Base-by-base conservation (phyloP, 2,888 invertebrate genomes). In the Euclidia mi region DNA sequence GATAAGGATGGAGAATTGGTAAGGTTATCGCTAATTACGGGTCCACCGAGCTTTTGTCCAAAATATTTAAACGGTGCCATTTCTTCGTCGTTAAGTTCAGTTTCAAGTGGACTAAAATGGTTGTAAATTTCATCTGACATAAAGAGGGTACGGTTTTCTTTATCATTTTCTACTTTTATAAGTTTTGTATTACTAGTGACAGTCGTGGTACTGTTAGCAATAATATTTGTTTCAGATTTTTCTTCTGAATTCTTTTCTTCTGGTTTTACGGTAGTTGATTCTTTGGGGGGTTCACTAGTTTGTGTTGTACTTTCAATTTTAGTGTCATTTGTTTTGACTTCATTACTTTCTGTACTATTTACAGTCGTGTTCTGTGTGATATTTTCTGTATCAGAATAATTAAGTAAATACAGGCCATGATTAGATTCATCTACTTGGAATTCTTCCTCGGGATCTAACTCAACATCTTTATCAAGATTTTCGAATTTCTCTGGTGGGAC, bases 21-120 rank as follows among this genome's bases (percentile, higher is more conserved):
- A 9, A 94, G 80, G 64, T 94, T 94, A 57, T 94, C 95, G 56
- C 73, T 90, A 12, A 94, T 88, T 11, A 77, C 71, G 56, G 77
- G 87, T 0, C 92, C 89, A 7, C 88, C 92, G 35, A 94, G 77
- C 79, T 97, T 97, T 77, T 96, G 96, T 0, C 97, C 97, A 79
- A 97, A 97, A 78, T 95, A 96, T 53, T 96, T 90, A 84, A 97
- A 97, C 9, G 96, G 96, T 43, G 96, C 95, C 92, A 96, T 95
- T 74, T 96, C 96, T 81, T 96, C 96, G 37, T 95, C 95, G 0
- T 96, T 95, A 49, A 96, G 85, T 71, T 96, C 96, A 18, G 95
- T 89, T 78, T 96, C 96, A 31, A 96, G 90, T 0, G 96, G 96
- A 31, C 96, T 85, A 69, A 96, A 96, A 69, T 96, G 96, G 70